Evolutionary conservation across 2,113 vertebrate genomes (phyloP).

Genomic region (Puffinus mauretanicus): DNA sequence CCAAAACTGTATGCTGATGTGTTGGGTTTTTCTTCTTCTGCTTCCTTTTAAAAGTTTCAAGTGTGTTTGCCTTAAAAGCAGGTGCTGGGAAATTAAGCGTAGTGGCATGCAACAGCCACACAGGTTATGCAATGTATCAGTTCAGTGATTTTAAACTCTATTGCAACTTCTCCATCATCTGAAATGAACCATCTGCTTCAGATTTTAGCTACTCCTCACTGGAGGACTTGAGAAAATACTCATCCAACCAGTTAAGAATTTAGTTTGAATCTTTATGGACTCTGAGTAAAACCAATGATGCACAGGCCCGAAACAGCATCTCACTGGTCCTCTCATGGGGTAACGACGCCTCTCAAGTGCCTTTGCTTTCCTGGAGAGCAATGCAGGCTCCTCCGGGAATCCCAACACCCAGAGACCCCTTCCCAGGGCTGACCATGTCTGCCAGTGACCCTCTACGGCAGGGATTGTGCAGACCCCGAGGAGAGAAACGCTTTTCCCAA

Average conservation of each 20-base stretch:
- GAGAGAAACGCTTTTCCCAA: not conserved
- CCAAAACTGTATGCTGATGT: not conserved
- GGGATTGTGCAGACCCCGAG: not conserved
- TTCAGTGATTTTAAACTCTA: not conserved
- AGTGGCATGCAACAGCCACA: rapidly evolving
- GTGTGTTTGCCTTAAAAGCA: not conserved
- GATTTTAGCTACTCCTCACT: not conserved
- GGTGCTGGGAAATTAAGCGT: not conserved
- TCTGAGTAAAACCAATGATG: rapidly evolving
- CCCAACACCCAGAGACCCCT: not conserved
- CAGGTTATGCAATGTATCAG: not conserved
- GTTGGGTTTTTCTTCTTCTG: not conserved
- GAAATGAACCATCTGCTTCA: not conserved
- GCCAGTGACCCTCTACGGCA: too few species aligned
- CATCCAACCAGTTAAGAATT: not conserved
- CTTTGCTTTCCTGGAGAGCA: not conserved
- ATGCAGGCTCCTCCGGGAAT: not conserved
- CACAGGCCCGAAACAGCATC: not conserved
- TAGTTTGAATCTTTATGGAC: too few species aligned
- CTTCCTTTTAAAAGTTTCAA: not conserved
- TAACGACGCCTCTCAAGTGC: too few species aligned
- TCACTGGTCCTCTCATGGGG: rapidly evolving
- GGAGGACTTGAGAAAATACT: not conserved
- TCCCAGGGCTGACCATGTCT: not conserved
- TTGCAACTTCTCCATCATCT: not conserved